These are phyloP conservation scores for Mormyrus lacerda DNA, from an alignment of 2,113 vertebrate genomes.

Conservation along the genomic window DNA sequence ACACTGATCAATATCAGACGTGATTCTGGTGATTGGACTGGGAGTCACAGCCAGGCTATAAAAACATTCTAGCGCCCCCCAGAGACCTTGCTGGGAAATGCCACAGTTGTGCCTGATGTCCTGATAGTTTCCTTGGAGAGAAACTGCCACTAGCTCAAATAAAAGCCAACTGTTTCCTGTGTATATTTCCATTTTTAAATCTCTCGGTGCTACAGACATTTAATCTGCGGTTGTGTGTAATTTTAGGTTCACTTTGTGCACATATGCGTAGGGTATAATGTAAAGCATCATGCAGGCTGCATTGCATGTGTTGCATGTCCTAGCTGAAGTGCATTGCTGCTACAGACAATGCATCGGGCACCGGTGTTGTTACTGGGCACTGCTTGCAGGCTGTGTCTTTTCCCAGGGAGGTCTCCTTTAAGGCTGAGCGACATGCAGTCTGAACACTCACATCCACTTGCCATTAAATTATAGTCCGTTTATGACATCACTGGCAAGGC, in stretches of 20 bases:
- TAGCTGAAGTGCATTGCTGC: background rate
- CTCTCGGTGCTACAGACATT: background rate
- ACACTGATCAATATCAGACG: background rate
- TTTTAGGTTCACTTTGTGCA: background rate
- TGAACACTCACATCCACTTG: background rate
- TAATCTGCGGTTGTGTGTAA: constrained; percentile 45
- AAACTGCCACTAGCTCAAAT: background rate
- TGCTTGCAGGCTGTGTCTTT: background rate
- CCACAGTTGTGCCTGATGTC: background rate
- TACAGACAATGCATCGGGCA: background rate
- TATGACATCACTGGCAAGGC: constrained; percentile 48
- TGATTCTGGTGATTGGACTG: background rate
- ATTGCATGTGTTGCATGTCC: background rate
- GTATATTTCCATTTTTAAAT: background rate
- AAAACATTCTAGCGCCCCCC: background rate
- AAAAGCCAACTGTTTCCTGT: background rate
- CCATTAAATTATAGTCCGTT: constrained; percentile 64
- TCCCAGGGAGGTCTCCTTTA: background rate
- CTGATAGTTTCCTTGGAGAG: background rate
- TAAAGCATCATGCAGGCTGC: background rate
- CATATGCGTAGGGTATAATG: background rate
- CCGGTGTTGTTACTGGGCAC: background rate
- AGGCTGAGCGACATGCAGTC: background rate
- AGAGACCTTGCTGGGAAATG: background rate
- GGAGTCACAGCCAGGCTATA: background rate